A percentile compares a stretch with the other conserved stretches of the same genome.
Conservation (phyloP, 2,797 vertebrate species). For the Etheostoma perlongum region DNA sequence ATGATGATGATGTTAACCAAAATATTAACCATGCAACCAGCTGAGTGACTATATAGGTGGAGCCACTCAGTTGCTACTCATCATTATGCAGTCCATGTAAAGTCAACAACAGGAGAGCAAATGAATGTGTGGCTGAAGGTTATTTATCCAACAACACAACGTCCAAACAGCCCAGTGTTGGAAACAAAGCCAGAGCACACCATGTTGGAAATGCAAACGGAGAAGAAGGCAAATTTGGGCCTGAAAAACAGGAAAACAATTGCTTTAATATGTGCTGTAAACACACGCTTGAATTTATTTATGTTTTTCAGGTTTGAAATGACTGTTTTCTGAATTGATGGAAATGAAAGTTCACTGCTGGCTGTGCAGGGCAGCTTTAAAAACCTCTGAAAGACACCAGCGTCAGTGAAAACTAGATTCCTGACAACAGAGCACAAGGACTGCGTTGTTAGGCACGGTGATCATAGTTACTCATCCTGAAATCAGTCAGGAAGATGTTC, state of each 20-base stretch:
- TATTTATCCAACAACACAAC: constrained; percentile 9
- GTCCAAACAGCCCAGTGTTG: neutral
- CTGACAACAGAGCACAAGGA: neutral
- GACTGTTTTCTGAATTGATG: neutral
- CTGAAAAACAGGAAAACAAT: neutral
- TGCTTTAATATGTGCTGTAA: neutral
- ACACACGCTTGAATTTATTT: neutral
- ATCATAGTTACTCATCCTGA: too few relatives aligned
- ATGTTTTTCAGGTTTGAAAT: too few relatives aligned
- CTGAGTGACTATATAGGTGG: constrained; percentile 11
- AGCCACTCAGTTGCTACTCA: constrained; percentile 27
- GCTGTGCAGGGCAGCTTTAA: neutral
- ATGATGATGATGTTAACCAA: neutral
- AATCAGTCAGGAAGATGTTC: neutral
- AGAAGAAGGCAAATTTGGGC: neutral
- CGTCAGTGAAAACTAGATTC: neutral
- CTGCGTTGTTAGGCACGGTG: neutral
- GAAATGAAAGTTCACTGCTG: constrained; percentile 22
- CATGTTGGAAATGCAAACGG: neutral
- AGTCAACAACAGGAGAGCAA: constrained; percentile 22
- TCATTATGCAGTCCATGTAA: constrained; percentile 3
- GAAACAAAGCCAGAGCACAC: constrained; percentile 8
- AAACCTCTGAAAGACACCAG: neutral
- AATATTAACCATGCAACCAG: constrained; percentile 5
- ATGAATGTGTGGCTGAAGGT: neutral